Base-by-base conservation (phyloP, 2,888 invertebrate species). In the Dicyrtoma fusca region DNA sequence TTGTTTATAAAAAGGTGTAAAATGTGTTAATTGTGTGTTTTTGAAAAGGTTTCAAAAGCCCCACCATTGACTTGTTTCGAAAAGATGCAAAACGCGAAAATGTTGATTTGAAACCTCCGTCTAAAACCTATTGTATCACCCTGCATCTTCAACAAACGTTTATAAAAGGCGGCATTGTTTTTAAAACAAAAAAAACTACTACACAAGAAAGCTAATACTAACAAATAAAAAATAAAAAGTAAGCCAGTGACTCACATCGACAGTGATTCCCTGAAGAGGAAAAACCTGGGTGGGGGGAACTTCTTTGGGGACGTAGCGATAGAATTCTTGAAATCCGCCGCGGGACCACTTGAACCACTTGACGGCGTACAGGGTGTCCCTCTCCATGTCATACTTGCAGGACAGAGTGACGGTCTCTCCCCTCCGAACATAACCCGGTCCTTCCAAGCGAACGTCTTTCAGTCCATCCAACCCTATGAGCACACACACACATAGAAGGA, bases 311-410 rank as follows among this genome's bases (percentile, higher is more conserved):
- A 74, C 68, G 62, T 64, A 73, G 3, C 80, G 73, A 64, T 76
- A 80, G 65, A 78, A 80, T 47, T 80, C 76, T 34, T 66, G 71
- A 34, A 34, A 34, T 44, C 19, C 10, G 11, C 1, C 42, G 11
- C 59, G 26, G 14, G 69, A 8, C 17, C 72, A 75, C 73, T 72
- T 71, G 70, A 76, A 79, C 76, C 77, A 79, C 62, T 79, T 79
- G 57, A 78, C 76, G 23, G 77, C 77, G 49, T 80, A 79, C 49
- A 80, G 47, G 6, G 73, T 71, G 44, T 77, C 77, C n/a, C 65
- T 53, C 51, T 78, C 79, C 69, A 76, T 69, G 26, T 77, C 74
- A 71, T 80, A 80, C 21, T 79, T 72, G 62, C 80, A 80, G 14
- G 72, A 59, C 6, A 80, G 69, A 21, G 69, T 62, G 34, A 79